Conservation (phyloP, 2,797 vertebrate genomes). For the Lagodon rhomboides region DNA sequence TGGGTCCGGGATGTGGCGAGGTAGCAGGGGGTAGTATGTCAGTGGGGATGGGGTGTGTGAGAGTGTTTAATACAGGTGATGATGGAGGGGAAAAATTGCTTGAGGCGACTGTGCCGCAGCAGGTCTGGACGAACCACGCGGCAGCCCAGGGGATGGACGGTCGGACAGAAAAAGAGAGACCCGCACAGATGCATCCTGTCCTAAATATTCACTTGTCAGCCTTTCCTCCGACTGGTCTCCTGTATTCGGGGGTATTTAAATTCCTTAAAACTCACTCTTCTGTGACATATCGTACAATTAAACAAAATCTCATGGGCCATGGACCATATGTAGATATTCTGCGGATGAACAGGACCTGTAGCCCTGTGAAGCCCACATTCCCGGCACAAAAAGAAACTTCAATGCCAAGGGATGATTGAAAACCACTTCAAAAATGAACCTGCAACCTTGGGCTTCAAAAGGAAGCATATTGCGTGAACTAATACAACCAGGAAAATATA, state of each 20-base stretch:
- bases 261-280: conserved; percentile 36
- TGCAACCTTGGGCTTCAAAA: conserved; percentile 83
- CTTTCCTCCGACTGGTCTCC: not conserved
- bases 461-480: conserved; percentile 74
- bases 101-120: conserved; percentile 62
- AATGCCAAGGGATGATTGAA: conserved; percentile 80
- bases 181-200: conserved; percentile 31
- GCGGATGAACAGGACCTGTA: conserved; percentile 63
- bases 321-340: conserved; percentile 55
- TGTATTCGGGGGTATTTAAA: conserved; percentile 24
- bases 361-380: conserved; percentile 62
- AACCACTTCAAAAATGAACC: conserved; percentile 83
- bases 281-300: conserved; percentile 35
- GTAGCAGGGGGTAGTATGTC: conserved; percentile 63
- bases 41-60: conserved; percentile 70
- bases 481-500: conserved; percentile 82
- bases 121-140: conserved; percentile 63
- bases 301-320: conserved; percentile 21
- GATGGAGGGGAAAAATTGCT: conserved; percentile 71
- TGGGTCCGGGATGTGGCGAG: conserved; percentile 62
- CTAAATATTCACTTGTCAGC: conserved; percentile 33
- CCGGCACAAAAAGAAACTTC: conserved; percentile 74
- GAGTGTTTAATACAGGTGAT: conserved; percentile 82
- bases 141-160: conserved; percentile 54
- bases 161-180: conserved; percentile 20